Base-by-base conservation (phyloP, 2,797 vertebrate species). In the Lutjanus campechanus region DNA sequence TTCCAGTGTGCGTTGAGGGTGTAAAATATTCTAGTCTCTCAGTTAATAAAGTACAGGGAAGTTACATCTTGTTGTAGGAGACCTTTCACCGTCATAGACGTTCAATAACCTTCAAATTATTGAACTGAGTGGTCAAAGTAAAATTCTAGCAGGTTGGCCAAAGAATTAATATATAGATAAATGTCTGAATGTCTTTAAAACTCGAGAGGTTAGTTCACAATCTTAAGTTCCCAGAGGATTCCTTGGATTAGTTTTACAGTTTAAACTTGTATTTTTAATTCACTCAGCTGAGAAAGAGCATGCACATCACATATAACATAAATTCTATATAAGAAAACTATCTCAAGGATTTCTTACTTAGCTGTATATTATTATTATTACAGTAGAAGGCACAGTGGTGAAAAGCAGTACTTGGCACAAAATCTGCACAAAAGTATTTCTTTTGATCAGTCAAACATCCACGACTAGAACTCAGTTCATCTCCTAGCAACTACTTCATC, bases 221-320 rank as follows among this genome's bases (percentile, higher is more conserved):
- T 49, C 55, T 93, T 91, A 87, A 91, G 88, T 91, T 67, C 66
- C 17, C 54, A 77, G 7, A 40, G 17, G 69, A 47, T 46, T 53
- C 1, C 5, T 69, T 67, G 1, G 62, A 63, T 63, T 36, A 19
- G 7, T 44, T 40, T 56, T 46, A 11, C 0, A 5, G 12, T 53
- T 50, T 41, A 16, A 15, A 43, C 5, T 17, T 5, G 13, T 11
- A 0, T 12, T 46, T 76, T 64, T 7, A 44, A 64, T 72, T 68
- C 0, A 75, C 6, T 47, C 8, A 36, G 4, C 46, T 54, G 22
- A 47, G 1, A 12, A 22, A 46, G 25, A 66, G n/a, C 25, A 74
- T 44, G 36, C 50, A 71, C 7, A 15, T 44, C 54, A 56, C 12
- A 41, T 12, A 2, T 51, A 75, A 16, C 29, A 50, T n/a, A 56